Conservation (phyloP, 1,140 invertebrate genomes). For the Bombus vancouverensis region DNA sequence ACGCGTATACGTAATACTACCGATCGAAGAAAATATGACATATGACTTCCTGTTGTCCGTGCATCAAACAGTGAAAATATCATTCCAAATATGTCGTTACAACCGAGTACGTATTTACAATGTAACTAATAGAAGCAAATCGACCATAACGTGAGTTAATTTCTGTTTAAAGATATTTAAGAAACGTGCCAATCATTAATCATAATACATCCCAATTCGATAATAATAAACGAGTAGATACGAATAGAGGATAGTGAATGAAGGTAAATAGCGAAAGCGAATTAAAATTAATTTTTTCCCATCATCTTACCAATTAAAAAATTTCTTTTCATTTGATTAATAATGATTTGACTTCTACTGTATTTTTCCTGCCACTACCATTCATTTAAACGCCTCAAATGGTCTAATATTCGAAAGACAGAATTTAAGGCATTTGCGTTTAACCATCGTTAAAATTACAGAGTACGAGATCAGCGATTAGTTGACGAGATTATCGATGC, state of each 20-base stretch:
- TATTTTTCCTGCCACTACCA: neutral
- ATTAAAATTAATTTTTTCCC: neutral
- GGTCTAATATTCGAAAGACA: too few species aligned
- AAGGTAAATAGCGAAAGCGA: constrained; percentile 14
- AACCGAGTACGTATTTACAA: neutral
- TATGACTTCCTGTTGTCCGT: neutral
- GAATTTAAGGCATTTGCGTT: neutral
- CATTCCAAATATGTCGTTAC: neutral
- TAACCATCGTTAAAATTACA: neutral
- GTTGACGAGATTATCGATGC: too few species aligned
- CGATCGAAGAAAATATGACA: neutral
- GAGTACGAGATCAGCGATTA: neutral
- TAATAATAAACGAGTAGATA: neutral
- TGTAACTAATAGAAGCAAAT: neutral
- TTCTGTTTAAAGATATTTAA: constrained; percentile 28
- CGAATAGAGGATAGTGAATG: neutral
- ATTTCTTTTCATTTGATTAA: neutral
- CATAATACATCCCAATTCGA: neutral
- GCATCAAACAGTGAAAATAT: neutral
- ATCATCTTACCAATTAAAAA: neutral
- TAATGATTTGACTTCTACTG: neutral
- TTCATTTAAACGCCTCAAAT: neutral
- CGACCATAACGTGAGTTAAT: neutral
- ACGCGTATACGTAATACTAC: neutral
- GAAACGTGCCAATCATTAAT: constrained; percentile 5